Evolutionary conservation across 1,140 invertebrate genomes (phyloP), one percentile per base, ranked within the genome.

Genomic region (Gonioctena quinquepunctata): DNA sequence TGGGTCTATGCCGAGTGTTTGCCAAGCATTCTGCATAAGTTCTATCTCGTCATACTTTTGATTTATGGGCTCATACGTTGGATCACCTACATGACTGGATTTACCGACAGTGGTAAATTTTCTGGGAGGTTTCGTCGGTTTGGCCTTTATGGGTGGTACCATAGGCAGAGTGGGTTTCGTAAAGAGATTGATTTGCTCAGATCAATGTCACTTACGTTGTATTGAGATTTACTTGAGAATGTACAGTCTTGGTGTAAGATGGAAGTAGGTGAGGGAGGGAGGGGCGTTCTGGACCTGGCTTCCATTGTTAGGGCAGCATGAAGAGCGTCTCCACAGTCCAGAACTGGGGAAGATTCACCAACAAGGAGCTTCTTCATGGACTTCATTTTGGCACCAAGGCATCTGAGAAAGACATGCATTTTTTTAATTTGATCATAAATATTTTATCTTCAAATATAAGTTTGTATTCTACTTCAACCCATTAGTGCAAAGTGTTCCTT

Each of bases 281-380:
- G 79, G 1, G 92, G 92, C 76, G 90, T 93, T 60, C 92, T 85
- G 4, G 92, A 93, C 23, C 92, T 87, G 49, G 92, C 88, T 79
- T 93, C 92, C 88, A 93, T 90, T 33, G 88, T 89, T 5, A 89
- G 80, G 33, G 89, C 91, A 2, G 90, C 88, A 68, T 91, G 91
- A 62, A 93, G 89, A 74, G 88, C 88, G 77, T 94, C 92, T 49
- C 88, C 89, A 77, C 89, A 90, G 69, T 92, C 91, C 25, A 91
- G 86, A 64, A 87, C 87, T 8, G 87, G 81, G 16, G 87, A 82
- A 64, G 86, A 87, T 68, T 93, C 91, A 62, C 88, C 88, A 26
- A 87, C 90, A 57, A 94, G 85, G 64, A 93, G 82, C 81, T 93
- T 92, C 78, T 93, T 93, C 92, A 94, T 94, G 2, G 87, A 92